These are phyloP conservation scores for Hippopotamus amphibius DNA, from an alignment of 2,113 vertebrate species.

Conservation along the genomic window DNA sequence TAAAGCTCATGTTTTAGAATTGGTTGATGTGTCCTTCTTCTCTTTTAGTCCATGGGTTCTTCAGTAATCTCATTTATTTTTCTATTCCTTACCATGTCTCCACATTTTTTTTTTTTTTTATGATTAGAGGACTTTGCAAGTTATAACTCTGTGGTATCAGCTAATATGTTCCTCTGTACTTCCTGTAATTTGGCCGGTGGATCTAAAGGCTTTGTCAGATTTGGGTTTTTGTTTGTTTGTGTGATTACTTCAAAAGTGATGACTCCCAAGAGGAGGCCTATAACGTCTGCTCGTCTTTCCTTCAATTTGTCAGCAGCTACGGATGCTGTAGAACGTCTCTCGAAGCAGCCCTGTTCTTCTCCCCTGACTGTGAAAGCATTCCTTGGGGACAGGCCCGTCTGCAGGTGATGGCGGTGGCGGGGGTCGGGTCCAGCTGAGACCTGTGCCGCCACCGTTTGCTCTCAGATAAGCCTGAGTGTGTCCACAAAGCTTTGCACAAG, in stretches of 20 bases:
- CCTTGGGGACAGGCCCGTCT: fast-evolving
- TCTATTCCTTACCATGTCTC: neutral
- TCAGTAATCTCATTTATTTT: neutral
- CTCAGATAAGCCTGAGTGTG: neutral
- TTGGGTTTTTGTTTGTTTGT: neutral
- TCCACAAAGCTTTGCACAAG: neutral
- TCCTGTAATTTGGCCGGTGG: neutral
- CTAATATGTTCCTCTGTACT: neutral
- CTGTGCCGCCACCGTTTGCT: fast-evolving
- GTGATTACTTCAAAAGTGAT: neutral
- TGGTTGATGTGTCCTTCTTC: neutral
- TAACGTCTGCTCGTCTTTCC: neutral
- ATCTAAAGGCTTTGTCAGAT: neutral
- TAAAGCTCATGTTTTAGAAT: neutral
- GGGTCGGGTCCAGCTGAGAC: fast-evolving
- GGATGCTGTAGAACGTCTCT: fast-evolving
- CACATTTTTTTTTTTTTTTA: neutral
- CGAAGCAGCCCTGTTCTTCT: neutral
- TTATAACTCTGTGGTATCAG: neutral
- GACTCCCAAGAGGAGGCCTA: neutral
- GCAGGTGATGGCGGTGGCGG: fast-evolving
- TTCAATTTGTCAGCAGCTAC: neutral
- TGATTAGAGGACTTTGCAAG: neutral
- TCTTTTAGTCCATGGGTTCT: neutral
- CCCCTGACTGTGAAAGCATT: neutral